Conservation (phyloP, 2,113 vertebrate species). For the Rhombomys opimus region DNA sequence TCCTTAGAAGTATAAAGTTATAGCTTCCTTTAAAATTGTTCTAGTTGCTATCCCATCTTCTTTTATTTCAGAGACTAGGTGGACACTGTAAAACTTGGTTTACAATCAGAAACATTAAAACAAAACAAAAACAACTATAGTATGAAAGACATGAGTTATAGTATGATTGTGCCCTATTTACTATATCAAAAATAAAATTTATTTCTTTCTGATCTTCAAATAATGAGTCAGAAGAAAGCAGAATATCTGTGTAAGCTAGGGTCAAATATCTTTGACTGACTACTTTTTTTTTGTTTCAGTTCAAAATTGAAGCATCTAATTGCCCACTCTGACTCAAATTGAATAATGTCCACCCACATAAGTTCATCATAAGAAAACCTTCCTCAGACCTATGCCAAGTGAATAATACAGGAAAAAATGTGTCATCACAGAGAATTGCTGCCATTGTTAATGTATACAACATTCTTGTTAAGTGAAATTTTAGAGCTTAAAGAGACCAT, state of each 20-base stretch:
- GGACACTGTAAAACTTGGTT: conserved; percentile 31
- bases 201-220: conserved; percentile 56
- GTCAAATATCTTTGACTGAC: conserved; percentile 64
- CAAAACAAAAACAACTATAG: conserved; percentile 7
- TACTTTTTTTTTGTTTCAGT: conserved; percentile 48
- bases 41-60: not conserved
- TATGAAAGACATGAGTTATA: conserved; percentile 57
- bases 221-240: conserved; percentile 71
- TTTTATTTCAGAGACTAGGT: conserved; percentile 33
- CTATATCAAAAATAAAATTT: conserved; percentile 70
- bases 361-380: conserved; percentile 48
- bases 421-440: not conserved
- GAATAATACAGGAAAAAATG: not conserved
- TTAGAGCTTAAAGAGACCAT: not conserved
- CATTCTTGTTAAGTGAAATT: conserved; percentile 25
- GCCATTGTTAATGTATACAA: not conserved
- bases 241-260: conserved; percentile 59
- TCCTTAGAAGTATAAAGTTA: conserved; percentile 40
- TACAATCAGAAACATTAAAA: conserved; percentile 37
- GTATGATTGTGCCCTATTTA: conserved; percentile 58
- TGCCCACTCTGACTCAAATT: conserved; percentile 62
- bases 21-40: conserved; percentile 24
- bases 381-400: not conserved
- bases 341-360: conserved; percentile 58
- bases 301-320: conserved; percentile 53